phyloP scores from a whole-genome alignment of 2,113 vertebrate genomes.

The Zosterops borbonicus region DNA sequence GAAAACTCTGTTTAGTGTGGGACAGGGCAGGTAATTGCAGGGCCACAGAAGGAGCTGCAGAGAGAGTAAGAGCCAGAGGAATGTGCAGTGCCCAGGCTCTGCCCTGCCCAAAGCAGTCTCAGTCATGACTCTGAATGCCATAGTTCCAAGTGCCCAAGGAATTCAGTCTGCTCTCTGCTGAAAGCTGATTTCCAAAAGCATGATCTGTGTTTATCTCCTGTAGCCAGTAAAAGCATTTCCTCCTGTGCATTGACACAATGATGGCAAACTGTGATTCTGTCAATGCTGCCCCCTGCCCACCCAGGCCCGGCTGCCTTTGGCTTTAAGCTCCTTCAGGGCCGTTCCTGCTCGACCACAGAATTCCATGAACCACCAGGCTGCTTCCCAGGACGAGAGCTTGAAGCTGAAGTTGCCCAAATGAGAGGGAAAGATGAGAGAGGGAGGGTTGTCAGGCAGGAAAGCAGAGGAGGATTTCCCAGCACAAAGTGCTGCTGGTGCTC shows the following conservation, averaged over 20 bases:
- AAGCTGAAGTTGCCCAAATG: not conserved
- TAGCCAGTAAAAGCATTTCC: not conserved
- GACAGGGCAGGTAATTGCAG: not conserved
- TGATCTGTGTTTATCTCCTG: not conserved
- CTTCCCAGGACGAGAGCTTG: not conserved
- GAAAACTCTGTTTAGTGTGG: not conserved
- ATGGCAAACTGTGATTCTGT: not conserved
- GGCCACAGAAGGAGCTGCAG: not conserved
- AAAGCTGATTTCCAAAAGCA: not conserved
- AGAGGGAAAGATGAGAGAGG: not conserved
- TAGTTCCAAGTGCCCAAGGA: not conserved
- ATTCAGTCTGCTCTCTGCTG: not conserved
- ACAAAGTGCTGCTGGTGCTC: not conserved
- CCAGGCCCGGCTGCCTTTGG: not conserved
- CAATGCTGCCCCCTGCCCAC: not conserved
- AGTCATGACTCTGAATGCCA: not conserved
- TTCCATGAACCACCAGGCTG: not conserved
- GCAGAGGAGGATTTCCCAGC: not conserved
- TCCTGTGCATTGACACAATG: not conserved
- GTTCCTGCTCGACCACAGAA: not conserved
- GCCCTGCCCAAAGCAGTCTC: not conserved
- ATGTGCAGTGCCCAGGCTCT: fast-evolving
- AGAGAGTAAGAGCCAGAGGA: not conserved
- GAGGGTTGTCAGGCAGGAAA: not conserved
- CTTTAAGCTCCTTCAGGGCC: not conserved